Evolutionary conservation across 2,888 invertebrate species (phyloP).

Genomic region (Sarcophaga carnaria): DNA sequence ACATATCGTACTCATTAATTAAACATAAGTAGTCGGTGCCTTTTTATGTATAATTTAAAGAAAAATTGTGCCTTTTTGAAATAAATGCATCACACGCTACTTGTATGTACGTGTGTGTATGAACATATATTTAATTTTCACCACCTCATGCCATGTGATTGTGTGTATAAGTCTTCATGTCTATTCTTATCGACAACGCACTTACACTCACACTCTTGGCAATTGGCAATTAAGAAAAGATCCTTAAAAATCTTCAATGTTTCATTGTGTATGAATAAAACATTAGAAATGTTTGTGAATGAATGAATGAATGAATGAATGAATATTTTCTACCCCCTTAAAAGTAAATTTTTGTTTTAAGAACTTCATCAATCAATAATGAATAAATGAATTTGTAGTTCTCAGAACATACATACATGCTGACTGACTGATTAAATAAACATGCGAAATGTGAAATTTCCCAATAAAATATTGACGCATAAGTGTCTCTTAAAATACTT

Average conservation of each 20-base stretch:
- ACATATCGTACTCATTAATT: too few species aligned
- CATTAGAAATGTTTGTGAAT: background rate
- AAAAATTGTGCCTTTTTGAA: too few species aligned
- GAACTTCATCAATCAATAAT: slow-evolving; percentile 57
- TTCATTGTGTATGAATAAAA: background rate
- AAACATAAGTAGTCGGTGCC: too few species aligned
- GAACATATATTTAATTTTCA: too few species aligned
- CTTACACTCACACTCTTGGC: background rate
- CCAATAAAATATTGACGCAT: slow-evolving; percentile 67
- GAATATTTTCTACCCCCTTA: background rate
- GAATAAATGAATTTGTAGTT: slow-evolving; percentile 31
- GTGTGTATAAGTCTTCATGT: background rate
- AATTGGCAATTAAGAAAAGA: background rate
- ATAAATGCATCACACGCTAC: too few species aligned
- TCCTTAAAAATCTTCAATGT: background rate
- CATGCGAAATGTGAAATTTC: slow-evolving; percentile 63
- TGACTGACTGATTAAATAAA: slow-evolving; percentile 56
- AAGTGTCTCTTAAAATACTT: slow-evolving; percentile 66
- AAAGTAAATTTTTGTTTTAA: slow-evolving; percentile 31
- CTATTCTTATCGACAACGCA: background rate
- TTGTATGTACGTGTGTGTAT: too few species aligned
- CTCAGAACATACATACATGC: background rate
- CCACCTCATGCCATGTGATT: too few species aligned
- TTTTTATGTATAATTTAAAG: too few species aligned
- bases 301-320: background rate